These are phyloP conservation scores for Bubo bubo DNA, from an alignment of 2,113 vertebrate species.

Conservation along the genomic window DNA sequence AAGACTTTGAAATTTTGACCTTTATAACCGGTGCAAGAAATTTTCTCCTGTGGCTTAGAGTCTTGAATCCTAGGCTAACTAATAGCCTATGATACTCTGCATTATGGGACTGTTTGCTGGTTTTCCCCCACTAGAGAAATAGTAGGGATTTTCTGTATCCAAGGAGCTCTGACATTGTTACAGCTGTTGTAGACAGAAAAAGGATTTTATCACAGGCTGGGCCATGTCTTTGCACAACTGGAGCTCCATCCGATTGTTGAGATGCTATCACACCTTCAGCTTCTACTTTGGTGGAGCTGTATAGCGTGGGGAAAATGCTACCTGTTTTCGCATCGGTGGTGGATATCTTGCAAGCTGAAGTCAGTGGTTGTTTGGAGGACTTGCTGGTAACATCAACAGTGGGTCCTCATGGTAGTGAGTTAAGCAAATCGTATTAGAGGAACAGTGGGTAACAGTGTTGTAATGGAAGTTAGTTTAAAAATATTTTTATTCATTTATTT, in stretches of 20 bases:
- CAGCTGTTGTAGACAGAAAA: not conserved
- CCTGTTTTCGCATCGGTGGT: not conserved
- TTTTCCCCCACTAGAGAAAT: not conserved
- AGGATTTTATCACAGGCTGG: not conserved
- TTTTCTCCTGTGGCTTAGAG: not conserved
- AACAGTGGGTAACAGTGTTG: not conserved
- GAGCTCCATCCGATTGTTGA: not conserved
- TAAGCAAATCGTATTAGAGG: not conserved
- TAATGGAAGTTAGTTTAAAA: not conserved
- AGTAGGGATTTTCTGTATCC: not conserved
- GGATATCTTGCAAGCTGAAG: not conserved
- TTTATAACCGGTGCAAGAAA: not conserved
- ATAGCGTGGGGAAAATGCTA: not conserved
- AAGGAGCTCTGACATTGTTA: not conserved
- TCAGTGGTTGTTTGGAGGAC: not conserved
- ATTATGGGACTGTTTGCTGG: not conserved
- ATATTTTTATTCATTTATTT: not conserved
- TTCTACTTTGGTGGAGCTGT: not conserved
- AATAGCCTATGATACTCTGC: not conserved
- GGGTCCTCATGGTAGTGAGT: not conserved
- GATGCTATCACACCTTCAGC: not conserved
- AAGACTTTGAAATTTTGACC: not conserved
- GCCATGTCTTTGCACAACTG: not conserved
- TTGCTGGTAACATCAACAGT: not conserved
- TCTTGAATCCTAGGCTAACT: not conserved